Evolutionary conservation across 2,888 invertebrate species (phyloP).

Genomic region (Apodemia duryi): DNA sequence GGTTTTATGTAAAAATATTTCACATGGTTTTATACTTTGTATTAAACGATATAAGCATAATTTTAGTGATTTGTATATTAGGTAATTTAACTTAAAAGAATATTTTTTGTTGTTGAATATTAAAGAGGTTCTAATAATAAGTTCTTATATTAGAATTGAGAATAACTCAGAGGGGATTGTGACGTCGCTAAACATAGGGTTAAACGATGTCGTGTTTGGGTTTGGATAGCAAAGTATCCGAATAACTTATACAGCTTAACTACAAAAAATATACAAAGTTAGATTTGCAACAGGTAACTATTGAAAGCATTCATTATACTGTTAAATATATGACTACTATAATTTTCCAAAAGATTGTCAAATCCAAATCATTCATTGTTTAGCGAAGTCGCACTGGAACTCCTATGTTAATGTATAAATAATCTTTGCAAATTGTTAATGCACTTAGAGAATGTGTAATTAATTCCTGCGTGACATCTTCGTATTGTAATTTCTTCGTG

Average conservation of each 20-base stretch:
- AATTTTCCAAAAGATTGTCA: too few species aligned
- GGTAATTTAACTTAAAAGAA: slow-evolving; percentile 1
- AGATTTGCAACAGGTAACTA: too few species aligned
- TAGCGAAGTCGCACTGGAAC: neutral
- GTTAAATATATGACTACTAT: too few species aligned
- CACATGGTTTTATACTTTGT: neutral
- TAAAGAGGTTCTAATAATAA: slow-evolving; percentile 10
- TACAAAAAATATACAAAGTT: too few species aligned
- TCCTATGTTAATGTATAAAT: neutral
- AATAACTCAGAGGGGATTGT: neutral
- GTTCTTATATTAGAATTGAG: neutral
- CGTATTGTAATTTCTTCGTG: too few species aligned
- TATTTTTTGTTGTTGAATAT: slow-evolving; percentile 11
- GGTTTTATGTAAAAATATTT: neutral
- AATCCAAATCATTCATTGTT: neutral
- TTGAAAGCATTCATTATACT: too few species aligned
- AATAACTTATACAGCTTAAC: too few species aligned
- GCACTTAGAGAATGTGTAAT: neutral
- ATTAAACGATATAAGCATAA: slow-evolving; percentile 9
- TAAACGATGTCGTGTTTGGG: neutral
- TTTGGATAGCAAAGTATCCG: too few species aligned
- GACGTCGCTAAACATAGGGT: neutral
- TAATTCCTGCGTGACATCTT: neutral
- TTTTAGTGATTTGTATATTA: slow-evolving; percentile 8
- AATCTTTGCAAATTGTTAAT: neutral